Conservation (phyloP, 1,140 invertebrate species). For the Polypedilum vanderplanki region DNA sequence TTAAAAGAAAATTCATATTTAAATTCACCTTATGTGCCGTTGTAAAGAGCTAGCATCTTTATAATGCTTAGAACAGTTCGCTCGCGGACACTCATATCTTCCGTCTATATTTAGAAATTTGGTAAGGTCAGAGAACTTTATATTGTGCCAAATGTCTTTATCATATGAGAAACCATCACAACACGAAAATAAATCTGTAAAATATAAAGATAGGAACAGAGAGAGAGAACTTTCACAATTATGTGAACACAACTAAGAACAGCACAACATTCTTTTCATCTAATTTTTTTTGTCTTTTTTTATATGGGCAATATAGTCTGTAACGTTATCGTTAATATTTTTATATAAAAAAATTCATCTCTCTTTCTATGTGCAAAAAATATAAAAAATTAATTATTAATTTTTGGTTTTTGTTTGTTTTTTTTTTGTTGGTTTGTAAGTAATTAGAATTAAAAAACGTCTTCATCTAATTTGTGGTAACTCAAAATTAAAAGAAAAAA, state of each 20-base stretch:
- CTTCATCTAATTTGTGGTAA: not conserved
- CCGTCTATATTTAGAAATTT: constrained; percentile 42
- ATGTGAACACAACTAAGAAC: not conserved
- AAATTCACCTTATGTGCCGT: constrained; percentile 46
- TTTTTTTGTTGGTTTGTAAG: constrained; percentile 13
- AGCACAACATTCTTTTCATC: not conserved
- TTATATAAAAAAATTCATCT: constrained; percentile 13
- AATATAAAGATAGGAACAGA: constrained; percentile 21
- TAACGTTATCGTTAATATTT: not conserved
- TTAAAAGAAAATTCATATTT: too few relatives aligned
- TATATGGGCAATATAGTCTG: not conserved
- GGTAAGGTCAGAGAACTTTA: constrained; percentile 23
- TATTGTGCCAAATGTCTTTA: constrained; percentile 22
- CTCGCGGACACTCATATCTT: constrained; percentile 44
- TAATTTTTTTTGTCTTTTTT: not conserved
- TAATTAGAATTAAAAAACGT: constrained; percentile 11
- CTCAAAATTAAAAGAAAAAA: not conserved
- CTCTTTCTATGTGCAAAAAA: constrained; percentile 17
- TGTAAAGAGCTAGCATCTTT: constrained; percentile 46
- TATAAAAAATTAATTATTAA: constrained; percentile 3
- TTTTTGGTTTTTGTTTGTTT: not conserved
- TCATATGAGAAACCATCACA: constrained; percentile 24
- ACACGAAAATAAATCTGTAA: constrained; percentile 17
- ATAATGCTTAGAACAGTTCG: constrained; percentile 44
- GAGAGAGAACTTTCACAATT: not conserved